phyloP scores from a whole-genome alignment of 2,113 vertebrate genomes.

The Aptenodytes patagonicus region DNA sequence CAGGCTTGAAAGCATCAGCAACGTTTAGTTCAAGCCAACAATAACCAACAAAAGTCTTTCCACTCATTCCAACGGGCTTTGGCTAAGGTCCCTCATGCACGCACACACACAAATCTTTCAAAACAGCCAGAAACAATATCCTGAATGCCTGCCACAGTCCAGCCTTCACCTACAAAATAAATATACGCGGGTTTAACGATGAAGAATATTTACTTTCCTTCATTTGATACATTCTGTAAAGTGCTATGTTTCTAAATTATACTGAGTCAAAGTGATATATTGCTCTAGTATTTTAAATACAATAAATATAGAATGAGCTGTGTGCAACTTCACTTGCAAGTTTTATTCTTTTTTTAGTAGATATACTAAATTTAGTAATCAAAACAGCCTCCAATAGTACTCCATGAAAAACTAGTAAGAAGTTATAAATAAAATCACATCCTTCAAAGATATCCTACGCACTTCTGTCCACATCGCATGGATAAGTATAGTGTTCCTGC shows the following conservation, averaged over 20 bases:
- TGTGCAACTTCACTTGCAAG: background rate
- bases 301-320: constrained; percentile 41
- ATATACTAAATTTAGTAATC: constrained; percentile 1
- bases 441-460: background rate
- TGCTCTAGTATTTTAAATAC: constrained; percentile 2
- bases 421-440: constrained; percentile 48
- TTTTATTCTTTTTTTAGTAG: constrained; percentile 5
- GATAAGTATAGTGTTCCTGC: background rate
- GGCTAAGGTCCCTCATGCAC: background rate
- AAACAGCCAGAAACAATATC: background rate
- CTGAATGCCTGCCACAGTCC: background rate
- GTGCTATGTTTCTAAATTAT: constrained; percentile 21
- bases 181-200: background rate
- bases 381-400: background rate
- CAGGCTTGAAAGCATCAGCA: background rate
- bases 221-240: constrained; percentile 31
- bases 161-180: background rate
- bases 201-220: constrained; percentile 14
- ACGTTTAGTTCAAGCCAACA: background rate
- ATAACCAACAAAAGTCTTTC: background rate
- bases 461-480: background rate
- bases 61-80: background rate
- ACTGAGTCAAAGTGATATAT: background rate
- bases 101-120: background rate
- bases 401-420: constrained; percentile 3